Evolutionary conservation across 2,888 invertebrate species (phyloP).

Genomic region (Kryphioiulus occultus): DNA sequence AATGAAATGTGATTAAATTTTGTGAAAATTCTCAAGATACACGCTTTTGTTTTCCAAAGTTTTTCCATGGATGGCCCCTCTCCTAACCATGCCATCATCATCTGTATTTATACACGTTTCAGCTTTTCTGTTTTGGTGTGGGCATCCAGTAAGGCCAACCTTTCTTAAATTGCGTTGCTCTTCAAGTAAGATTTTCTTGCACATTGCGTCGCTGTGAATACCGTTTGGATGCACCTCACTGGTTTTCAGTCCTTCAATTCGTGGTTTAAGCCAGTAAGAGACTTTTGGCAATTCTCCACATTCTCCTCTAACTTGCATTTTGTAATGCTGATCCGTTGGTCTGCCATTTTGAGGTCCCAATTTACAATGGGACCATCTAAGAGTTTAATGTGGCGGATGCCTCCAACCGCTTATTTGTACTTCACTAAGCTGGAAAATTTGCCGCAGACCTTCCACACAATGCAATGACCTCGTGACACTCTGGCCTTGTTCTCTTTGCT

Average conservation of each 20-base stretch:
- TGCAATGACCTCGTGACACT: neutral
- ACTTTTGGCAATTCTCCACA: constrained; percentile 7
- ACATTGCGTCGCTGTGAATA: neutral
- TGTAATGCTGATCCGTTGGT: neutral
- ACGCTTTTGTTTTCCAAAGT: too few species aligned
- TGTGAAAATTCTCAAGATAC: too few species aligned
- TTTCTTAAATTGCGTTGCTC: neutral
- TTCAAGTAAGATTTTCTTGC: neutral
- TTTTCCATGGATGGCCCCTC: too few species aligned
- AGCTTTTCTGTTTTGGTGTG: neutral
- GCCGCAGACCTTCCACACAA: neutral
- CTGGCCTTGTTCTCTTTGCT: neutral
- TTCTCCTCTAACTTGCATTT: neutral
- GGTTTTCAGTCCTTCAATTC: neutral
- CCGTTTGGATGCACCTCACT: neutral
- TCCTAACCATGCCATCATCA: too few species aligned
- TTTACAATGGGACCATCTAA: neutral
- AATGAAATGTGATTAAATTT: too few species aligned
- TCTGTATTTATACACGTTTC: too few species aligned
- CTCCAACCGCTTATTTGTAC: constrained; percentile 23
- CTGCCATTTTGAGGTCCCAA: neutral
- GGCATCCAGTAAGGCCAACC: neutral
- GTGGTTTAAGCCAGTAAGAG: neutral
- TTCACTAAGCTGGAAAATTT: neutral
- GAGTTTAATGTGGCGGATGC: constrained; percentile 23